phyloP scores from a whole-genome alignment of 2,888 invertebrate genomes.

The Leptinotarsa peninsularis region DNA sequence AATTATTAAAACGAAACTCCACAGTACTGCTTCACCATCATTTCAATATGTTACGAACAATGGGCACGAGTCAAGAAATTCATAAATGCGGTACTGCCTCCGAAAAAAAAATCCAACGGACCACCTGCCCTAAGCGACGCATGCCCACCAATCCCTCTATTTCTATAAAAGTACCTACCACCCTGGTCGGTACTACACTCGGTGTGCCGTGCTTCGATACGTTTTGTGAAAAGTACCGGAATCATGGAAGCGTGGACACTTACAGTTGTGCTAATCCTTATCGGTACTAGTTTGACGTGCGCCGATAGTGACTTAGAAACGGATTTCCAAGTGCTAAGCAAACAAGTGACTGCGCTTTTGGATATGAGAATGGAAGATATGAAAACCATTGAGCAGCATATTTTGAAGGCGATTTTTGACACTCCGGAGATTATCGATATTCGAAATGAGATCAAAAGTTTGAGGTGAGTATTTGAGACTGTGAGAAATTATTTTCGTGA shows the following conservation, averaged over 20 bases:
- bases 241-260: conserved; percentile 32
- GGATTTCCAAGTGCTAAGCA: conserved; percentile 68
- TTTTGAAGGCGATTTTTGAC: conserved; percentile 68
- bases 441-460: conserved; percentile 67
- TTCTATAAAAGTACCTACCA: conserved; percentile 42
- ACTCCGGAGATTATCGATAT: conserved; percentile 69
- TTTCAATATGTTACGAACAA: background rate
- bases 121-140: conserved; percentile 49
- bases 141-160: conserved; percentile 38
- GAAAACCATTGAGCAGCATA: conserved; percentile 68
- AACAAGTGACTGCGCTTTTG: conserved; percentile 69
- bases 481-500: no score
- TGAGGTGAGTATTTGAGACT: conserved; percentile 64
- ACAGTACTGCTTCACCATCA: background rate
- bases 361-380: conserved; percentile 70
- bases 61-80: background rate
- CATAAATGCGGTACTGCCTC: conserved; percentile 37
- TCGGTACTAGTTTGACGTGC: conserved; percentile 31
- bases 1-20: no score
- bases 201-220: conserved; percentile 11
- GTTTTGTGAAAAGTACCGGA: conserved; percentile 24
- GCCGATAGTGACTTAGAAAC: conserved; percentile 59
- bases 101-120: conserved; percentile 29
- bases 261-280: conserved; percentile 26
- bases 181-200: conserved; percentile 31